A percentile compares a stretch with the other conserved stretches of the same genome.
Evolutionary conservation across 2,888 invertebrate genomes (phyloP).

Genomic region (Orthosia gracilis): DNA sequence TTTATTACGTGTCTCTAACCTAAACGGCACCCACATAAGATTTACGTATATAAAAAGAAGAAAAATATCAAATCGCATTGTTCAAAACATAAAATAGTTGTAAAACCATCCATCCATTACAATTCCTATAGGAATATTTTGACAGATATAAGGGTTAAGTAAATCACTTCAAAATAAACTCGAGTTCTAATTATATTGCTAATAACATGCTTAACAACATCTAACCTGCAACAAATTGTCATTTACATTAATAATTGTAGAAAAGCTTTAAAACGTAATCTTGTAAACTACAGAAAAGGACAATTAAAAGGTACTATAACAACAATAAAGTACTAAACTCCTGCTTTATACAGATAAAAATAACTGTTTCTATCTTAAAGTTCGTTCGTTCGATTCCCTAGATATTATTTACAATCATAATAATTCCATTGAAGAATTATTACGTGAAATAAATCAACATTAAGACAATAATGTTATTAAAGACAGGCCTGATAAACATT

Average conservation of each 20-base stretch:
- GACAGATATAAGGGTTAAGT: conserved; percentile 5
- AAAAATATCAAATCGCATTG: conserved; percentile 11
- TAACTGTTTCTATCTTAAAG: conserved; percentile 35
- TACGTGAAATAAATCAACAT: conserved; percentile 64
- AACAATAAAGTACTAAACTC: conserved; percentile 45
- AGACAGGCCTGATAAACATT: not conserved
- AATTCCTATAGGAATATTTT: conserved; percentile 24
- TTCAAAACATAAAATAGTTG: conserved; percentile 1
- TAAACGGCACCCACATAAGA: conserved; percentile 22
- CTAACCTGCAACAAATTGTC: conserved; percentile 26
- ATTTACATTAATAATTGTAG: conserved; percentile 44
- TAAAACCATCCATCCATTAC: not conserved
- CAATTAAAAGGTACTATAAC: conserved; percentile 35
- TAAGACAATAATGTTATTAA: not conserved
- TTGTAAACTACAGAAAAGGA: conserved; percentile 37
- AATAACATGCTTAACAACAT: conserved; percentile 26
- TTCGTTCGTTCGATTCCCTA: conserved; percentile 67
- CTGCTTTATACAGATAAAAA: conserved; percentile 59
- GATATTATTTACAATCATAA: conserved; percentile 66
- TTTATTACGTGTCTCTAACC: conserved; percentile 4
- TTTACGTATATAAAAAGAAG: conserved; percentile 37
- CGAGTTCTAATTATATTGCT: conserved; percentile 23
- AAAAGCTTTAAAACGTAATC: conserved; percentile 27
- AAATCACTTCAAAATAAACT: conserved; percentile 19
- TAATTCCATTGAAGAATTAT: conserved; percentile 66